phyloP scores from a whole-genome alignment of 2,113 vertebrate genomes.

The Strix uralensis region DNA sequence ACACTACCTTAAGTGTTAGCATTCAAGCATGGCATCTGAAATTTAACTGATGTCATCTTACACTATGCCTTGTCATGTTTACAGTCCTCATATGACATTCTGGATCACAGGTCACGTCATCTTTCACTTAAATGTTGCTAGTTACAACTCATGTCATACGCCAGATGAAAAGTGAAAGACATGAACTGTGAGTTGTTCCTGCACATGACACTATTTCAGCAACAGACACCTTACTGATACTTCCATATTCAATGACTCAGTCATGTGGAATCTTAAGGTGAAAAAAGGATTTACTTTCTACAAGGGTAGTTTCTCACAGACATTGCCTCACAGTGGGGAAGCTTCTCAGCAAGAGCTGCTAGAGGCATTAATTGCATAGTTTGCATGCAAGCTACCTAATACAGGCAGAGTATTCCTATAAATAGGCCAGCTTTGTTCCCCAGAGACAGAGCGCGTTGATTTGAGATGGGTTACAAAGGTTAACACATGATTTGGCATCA shows the following conservation, averaged over 20 bases:
- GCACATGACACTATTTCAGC: neutral
- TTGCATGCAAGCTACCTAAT: conserved; percentile 7
- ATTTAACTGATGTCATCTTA: neutral
- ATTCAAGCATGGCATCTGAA: neutral
- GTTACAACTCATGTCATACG: neutral
- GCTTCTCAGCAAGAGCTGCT: conserved; percentile 7
- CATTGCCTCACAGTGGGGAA: neutral
- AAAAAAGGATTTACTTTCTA: conserved; percentile 2
- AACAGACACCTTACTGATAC: neutral
- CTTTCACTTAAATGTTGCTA: neutral
- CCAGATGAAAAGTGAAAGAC: neutral
- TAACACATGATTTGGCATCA: conserved; percentile 44
- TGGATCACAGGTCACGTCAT: neutral
- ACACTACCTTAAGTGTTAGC: neutral
- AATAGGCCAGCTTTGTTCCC: conserved; percentile 10
- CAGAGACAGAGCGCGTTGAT: neutral
- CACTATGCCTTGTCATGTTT: neutral
- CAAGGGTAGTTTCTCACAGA: conserved; percentile 6
- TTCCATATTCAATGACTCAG: neutral
- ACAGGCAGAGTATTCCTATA: conserved; percentile 14
- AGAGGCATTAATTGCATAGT: neutral
- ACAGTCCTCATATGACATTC: neutral
- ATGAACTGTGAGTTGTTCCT: neutral
- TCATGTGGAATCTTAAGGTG: neutral
- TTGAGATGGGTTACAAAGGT: conserved; percentile 47